Evolutionary conservation across 1,140 invertebrate genomes (phyloP).

Genomic region (Cataglyphis hispanica): DNA sequence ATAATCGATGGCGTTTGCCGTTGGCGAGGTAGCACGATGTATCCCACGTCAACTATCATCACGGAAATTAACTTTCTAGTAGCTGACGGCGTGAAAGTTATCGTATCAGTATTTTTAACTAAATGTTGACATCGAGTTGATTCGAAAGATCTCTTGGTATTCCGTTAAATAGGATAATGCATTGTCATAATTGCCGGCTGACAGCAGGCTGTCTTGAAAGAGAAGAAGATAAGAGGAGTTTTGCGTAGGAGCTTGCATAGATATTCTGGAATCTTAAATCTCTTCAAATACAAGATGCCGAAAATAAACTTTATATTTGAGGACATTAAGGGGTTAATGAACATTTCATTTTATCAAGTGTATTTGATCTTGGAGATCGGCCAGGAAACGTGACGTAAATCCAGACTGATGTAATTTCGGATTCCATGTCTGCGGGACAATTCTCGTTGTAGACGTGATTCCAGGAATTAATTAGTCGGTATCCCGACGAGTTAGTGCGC

Average conservation of each 20-base stretch:
- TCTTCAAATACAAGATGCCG: background rate
- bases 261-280: background rate
- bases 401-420: conserved; percentile 15
- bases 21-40: background rate
- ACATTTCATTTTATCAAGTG: conserved; percentile 51
- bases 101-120: background rate
- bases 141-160: conserved; percentile 23
- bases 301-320: conserved; percentile 28
- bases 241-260: background rate
- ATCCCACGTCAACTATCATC: conserved; percentile 12
- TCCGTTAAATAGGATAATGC: conserved; percentile 11
- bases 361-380: conserved; percentile 54
- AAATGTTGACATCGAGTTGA: conserved; percentile 14
- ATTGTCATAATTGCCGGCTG: conserved; percentile 28
- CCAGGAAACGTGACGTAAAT: conserved; percentile 54
- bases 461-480: conserved; percentile 70
- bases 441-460: conserved; percentile 57
- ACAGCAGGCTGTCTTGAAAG: background rate
- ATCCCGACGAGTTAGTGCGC: background rate
- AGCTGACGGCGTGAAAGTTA: conserved; percentile 55
- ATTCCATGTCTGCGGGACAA: conserved; percentile 46
- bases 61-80: conserved; percentile 49
- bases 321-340: conserved; percentile 50
- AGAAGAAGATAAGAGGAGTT: background rate
- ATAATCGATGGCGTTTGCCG: conserved; percentile 2